phyloP scores from a whole-genome alignment of 1,140 invertebrate species.

The Octopus sinensis region DNA sequence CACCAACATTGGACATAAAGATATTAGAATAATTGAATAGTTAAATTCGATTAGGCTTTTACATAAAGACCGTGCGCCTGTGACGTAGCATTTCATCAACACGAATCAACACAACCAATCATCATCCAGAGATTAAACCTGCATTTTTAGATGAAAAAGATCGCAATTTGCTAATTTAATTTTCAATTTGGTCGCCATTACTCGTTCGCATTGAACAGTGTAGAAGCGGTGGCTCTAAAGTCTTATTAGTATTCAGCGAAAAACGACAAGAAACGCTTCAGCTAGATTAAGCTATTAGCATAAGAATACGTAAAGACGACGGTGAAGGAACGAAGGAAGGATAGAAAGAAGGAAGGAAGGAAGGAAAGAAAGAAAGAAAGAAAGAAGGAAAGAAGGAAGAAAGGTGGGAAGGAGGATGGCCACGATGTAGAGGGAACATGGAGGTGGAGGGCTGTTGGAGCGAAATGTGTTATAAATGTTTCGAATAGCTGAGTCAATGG shows the following conservation, averaged over 20 bases:
- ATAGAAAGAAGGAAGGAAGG: slow-evolving; percentile 20
- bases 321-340: slow-evolving; percentile 21
- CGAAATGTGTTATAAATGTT: no score
- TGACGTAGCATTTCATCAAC: slow-evolving; percentile 27
- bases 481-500: no score
- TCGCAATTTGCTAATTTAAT: slow-evolving; percentile 47
- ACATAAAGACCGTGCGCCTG: slow-evolving; percentile 25
- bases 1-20: slow-evolving; percentile 20
- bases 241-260: slow-evolving; percentile 36
- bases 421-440: neutral
- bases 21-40: slow-evolving; percentile 28
- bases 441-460: no score
- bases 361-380: neutral
- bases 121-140: slow-evolving; percentile 40
- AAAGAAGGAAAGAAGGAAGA: neutral
- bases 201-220: slow-evolving; percentile 27
- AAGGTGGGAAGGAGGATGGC: neutral
- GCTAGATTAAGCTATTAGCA: slow-evolving; percentile 40
- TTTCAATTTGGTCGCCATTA: slow-evolving; percentile 44
- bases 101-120: slow-evolving; percentile 37
- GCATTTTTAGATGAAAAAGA: slow-evolving; percentile 39
- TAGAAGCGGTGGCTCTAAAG: slow-evolving; percentile 29
- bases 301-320: slow-evolving; percentile 28
- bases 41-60: slow-evolving; percentile 31
- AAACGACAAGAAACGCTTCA: slow-evolving; percentile 20